These are phyloP conservation scores for Acheta domesticus DNA, from an alignment of 2,888 invertebrate species.

Conservation along the genomic window DNA sequence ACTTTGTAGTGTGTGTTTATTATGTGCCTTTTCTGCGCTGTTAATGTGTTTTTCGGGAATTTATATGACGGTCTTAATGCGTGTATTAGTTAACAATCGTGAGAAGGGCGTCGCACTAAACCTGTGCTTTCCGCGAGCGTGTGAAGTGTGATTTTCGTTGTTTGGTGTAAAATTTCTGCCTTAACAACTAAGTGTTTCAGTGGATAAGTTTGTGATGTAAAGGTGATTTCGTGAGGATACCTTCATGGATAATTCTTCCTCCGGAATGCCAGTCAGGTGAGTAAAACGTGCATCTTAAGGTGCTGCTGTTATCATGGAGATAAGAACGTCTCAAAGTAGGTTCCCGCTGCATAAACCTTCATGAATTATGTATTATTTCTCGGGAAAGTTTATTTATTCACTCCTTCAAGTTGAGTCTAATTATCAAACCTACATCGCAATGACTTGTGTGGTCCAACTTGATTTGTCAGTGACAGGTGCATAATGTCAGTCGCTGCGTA, in stretches of 20 bases:
- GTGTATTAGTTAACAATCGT: constrained; percentile 18
- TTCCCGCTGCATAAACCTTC: not conserved
- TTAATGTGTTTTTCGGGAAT: constrained; percentile 18
- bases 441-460: not conserved
- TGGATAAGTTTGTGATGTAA: constrained; percentile 38
- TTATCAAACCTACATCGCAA: not conserved
- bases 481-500: not conserved
- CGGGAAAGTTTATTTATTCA: constrained; percentile 9
- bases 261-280: constrained; percentile 41
- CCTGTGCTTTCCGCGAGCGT: not conserved
- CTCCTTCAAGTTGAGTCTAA: not conserved
- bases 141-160: constrained; percentile 26
- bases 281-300: constrained; percentile 26
- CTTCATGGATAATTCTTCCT: constrained; percentile 41
- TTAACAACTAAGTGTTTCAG: constrained; percentile 34
- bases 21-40: constrained; percentile 33
- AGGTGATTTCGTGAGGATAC: constrained; percentile 29
- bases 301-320: not conserved
- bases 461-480: not conserved
- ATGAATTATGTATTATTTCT: not conserved
- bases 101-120: not conserved
- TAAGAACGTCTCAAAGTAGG: not conserved
- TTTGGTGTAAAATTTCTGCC: constrained; percentile 26
- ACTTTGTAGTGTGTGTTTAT: constrained; percentile 36
- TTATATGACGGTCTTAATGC: not conserved